Percentiles rank a stretch among this genome's conserved stretches.
Evolutionary conservation across 1,140 invertebrate species (phyloP).

Genomic region (Drosophila parabipectinata): DNA sequence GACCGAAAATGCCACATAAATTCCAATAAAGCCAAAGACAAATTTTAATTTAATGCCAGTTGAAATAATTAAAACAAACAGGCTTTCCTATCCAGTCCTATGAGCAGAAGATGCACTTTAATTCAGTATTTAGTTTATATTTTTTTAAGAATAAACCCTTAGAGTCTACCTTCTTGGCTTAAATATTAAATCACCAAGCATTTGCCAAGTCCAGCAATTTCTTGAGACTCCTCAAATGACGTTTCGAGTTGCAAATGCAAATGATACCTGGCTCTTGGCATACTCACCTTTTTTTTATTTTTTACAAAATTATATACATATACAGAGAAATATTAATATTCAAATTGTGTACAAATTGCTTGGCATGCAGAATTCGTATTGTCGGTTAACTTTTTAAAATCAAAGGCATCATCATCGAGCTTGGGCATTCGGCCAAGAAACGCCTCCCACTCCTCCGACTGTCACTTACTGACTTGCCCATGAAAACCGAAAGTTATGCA

Average conservation of each 20-base stretch:
- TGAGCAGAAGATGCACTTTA: too few relatives aligned
- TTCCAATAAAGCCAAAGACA: neutral
- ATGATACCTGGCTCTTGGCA: conserved; percentile 12
- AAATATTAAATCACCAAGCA: conserved; percentile 4
- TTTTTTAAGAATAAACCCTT: neutral
- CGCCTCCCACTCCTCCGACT: conserved; percentile 38
- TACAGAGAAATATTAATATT: conserved; percentile 59
- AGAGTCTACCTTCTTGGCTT: neutral
- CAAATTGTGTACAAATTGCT: conserved; percentile 51
- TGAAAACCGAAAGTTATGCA: conserved; percentile 76
- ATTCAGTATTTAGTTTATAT: neutral
- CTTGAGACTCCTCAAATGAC: conserved; percentile 22
- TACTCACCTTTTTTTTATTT: conserved; percentile 18
- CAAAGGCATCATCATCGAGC: conserved; percentile 8
- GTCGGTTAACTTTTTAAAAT: conserved; percentile 56
- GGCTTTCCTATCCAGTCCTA: too few relatives aligned
- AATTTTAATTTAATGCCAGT: neutral
- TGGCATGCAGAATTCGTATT: conserved; percentile 58
- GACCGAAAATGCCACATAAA: conserved; percentile 25
- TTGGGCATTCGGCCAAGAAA: conserved; percentile 11
- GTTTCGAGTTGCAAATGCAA: conserved; percentile 32
- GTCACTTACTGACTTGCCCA: conserved; percentile 51
- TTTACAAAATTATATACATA: neutral
- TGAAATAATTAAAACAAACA: neutral
- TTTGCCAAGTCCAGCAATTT: conserved; percentile 8